phyloP scores from a whole-genome alignment of 64 coral and sea anemone species.

The Stichodactyla mertensii region DNA sequence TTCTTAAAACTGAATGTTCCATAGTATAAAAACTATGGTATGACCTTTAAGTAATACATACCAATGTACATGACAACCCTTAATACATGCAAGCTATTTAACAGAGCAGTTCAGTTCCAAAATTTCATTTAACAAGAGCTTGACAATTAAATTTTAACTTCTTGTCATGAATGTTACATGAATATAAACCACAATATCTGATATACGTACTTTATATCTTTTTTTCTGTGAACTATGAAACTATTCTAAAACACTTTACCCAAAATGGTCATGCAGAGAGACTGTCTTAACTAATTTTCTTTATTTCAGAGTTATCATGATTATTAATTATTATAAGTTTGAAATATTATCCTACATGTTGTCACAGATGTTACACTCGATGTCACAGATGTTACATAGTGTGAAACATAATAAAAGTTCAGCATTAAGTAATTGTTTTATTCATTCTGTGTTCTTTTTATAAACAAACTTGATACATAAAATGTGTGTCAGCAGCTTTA shows the following conservation, averaged over 20 bases:
- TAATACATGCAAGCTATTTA: background rate
- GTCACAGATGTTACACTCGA: background rate
- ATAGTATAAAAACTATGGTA: background rate
- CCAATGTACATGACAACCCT: too few relatives aligned
- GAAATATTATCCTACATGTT: background rate
- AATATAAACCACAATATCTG: background rate
- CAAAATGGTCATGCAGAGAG: background rate
- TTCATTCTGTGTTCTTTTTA: background rate
- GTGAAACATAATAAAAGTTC: background rate
- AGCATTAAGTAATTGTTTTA: background rate
- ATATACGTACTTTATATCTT: background rate
- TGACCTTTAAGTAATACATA: background rate
- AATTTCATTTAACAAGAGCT: background rate
- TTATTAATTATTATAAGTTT: background rate
- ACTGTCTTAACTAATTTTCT: slow-evolving; percentile 1
- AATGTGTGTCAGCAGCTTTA: background rate
- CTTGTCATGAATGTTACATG: background rate
- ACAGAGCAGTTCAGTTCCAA: background rate
- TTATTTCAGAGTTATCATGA: background rate
- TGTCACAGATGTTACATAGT: background rate
- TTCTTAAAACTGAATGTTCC: background rate
- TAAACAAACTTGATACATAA: background rate
- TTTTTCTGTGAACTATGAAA: slow-evolving; percentile 1
- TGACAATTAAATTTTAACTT: background rate
- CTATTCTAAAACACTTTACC: background rate